Percentiles rank a stretch among this genome's conserved stretches.
Conservation (phyloP, 2,888 invertebrate species). For the Toxonevra muliebris region DNA sequence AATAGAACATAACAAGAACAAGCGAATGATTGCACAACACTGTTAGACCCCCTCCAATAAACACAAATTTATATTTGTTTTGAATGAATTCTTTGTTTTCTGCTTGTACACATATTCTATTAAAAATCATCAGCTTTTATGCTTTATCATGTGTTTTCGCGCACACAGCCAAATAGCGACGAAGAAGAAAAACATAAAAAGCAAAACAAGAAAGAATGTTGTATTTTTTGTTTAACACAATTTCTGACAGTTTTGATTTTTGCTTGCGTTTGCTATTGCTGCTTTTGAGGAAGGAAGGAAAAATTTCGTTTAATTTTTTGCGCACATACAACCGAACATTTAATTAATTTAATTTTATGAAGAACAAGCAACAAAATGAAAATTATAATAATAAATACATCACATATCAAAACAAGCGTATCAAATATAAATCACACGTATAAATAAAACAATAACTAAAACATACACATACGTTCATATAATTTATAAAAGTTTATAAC, state of each 20-base stretch:
- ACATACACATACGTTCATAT: constrained; percentile 7
- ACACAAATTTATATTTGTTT: neutral
- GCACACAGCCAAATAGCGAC: neutral
- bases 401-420: constrained; percentile 8
- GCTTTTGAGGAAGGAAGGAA: constrained; percentile 1
- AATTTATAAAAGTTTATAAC: constrained; percentile 11
- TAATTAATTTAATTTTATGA: neutral
- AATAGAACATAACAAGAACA: no score
- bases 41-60: no score
- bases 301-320: neutral
- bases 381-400: constrained; percentile 1
- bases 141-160: neutral
- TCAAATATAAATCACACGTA: neutral
- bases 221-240: neutral
- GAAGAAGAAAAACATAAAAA: neutral
- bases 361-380: constrained; percentile 1
- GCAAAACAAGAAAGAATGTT: no score
- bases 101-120: neutral
- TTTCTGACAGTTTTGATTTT: constrained; percentile 7
- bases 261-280: constrained; percentile 20
- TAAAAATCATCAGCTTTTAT: neutral
- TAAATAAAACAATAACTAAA: neutral
- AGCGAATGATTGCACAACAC: no score
- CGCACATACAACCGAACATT: neutral
- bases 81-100: neutral